Conservation (phyloP, 2,888 invertebrate species). For the Sesia bembeciformis region DNA sequence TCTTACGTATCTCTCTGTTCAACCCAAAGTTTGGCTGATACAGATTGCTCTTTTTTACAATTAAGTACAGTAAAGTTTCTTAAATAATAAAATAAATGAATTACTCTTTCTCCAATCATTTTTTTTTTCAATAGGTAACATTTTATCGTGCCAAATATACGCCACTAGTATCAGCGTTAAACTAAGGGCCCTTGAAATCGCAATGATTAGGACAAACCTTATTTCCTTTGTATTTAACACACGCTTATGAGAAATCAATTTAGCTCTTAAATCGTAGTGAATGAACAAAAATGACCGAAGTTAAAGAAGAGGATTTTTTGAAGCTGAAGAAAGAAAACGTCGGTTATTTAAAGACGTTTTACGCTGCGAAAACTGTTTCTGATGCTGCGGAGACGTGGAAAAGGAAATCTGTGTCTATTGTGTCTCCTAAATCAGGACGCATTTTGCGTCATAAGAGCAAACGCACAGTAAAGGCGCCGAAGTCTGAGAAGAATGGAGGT, state of each 20-base stretch:
- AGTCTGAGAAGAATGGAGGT: constrained; percentile 10
- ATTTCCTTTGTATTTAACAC: background rate
- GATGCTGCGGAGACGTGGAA: constrained; percentile 40
- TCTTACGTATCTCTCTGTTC: too few relatives aligned
- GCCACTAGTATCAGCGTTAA: background rate
- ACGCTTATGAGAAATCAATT: constrained; percentile 4
- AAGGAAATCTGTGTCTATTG: constrained; percentile 45
- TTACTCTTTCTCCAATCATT: too few relatives aligned
- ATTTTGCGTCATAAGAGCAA: constrained; percentile 27
- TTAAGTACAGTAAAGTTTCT: too few relatives aligned
- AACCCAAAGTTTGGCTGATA: too few relatives aligned
- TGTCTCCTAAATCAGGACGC: constrained; percentile 50
- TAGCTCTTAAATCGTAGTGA: constrained; percentile 5
- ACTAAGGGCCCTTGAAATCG: constrained; percentile 5
- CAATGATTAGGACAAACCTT: constrained; percentile 1
- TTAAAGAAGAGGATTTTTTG: constrained; percentile 33
- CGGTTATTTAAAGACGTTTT: constrained; percentile 34
- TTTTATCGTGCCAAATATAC: too few relatives aligned
- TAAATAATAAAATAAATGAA: too few relatives aligned
- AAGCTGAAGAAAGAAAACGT: constrained; percentile 43
- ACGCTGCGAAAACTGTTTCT: constrained; percentile 20
- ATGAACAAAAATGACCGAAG: constrained; percentile 35
- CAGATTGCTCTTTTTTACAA: too few relatives aligned
- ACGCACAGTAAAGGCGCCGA: constrained; percentile 4
- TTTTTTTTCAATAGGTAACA: too few relatives aligned